Percentiles rank a stretch among this genome's conserved stretches.
These are phyloP conservation scores for Leucosticte australis DNA, from an alignment of 2,113 vertebrate genomes.

Conservation along the genomic window DNA sequence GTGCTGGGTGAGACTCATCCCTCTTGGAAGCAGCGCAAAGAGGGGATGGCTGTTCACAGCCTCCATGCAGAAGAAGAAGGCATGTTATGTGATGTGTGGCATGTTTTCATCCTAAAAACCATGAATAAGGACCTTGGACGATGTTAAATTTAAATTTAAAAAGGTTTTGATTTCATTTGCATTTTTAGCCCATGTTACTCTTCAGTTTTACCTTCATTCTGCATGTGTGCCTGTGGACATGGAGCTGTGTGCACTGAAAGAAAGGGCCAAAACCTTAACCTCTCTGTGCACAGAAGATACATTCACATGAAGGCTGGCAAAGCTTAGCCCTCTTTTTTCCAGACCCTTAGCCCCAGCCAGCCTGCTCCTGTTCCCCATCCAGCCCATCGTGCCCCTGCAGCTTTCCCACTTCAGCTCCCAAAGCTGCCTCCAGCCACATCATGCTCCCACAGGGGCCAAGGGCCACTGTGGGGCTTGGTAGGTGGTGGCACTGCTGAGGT, in stretches of 20 bases:
- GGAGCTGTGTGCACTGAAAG: not conserved
- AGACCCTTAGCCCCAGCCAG: not conserved
- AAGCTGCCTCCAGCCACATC: not conserved
- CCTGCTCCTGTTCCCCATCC: too few relatives aligned
- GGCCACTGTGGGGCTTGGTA: not conserved
- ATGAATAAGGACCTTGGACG: not conserved
- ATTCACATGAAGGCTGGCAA: not conserved
- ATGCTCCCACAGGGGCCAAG: not conserved
- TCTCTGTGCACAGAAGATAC: not conserved
- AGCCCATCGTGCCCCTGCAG: not conserved
- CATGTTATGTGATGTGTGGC: not conserved
- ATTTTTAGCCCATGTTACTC: not conserved
- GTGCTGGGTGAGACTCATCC: not conserved
- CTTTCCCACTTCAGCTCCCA: not conserved
- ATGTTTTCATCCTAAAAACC: not conserved
- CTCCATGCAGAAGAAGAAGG: not conserved
- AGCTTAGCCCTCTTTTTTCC: not conserved
- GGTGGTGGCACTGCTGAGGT: not conserved
- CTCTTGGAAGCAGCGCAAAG: not conserved
- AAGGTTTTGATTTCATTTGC: not conserved
- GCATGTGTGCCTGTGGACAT: accelerated
- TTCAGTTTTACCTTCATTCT: not conserved
- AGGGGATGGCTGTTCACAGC: not conserved
- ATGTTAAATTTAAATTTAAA: not conserved
- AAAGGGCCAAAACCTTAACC: accelerated